Base-by-base conservation (phyloP, 2,888 invertebrate species). In the Dastarcus helophoroides region DNA sequence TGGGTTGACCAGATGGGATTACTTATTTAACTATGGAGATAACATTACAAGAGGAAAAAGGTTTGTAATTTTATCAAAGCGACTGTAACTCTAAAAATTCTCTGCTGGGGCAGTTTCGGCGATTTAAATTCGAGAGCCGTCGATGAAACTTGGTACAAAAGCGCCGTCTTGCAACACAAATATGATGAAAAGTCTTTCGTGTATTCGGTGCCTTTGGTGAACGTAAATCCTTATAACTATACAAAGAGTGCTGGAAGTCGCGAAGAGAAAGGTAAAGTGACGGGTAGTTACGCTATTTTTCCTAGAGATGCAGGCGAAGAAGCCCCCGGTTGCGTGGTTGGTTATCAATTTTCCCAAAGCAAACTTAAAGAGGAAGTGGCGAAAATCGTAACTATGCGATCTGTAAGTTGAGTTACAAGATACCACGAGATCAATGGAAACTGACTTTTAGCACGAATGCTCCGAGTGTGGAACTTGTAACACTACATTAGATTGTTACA, bases 141-240 rank as follows among this genome's bases (percentile, higher is more conserved):
- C 13, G 88, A 91, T 54, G 89, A 90, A 57, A 76, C 82, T 1
- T 91, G 89, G 88, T 91, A 91, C 55, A 82, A 83, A 55, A 79
- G 84, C 38, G 89, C 91, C 1, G 84, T 91, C 3, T 68, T 90
- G 23, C 86, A 88, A 48, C 81, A 88, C 53, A 73, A 77, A 50
- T 70, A 79, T 23, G 80, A 84, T 47, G 68, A 74, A 4, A 76
- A 82, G 19, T 78, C 83, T 1, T 74, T 84, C 47, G 84, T 86
- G 0, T 79, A 81, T 47, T 75, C 82, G 2, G 79, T 86, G 0
- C 79, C 80, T 2, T 73, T 82, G 45, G 68, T 65, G 24, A 48
- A 56, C 11, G 43, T 66, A 24, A 46, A 53, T 3, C n/a, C n/a
- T n/a, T n/a, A n/a, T n/a, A n/a, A n/a, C n/a, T n/a, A n/a, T n/a